Evolutionary conservation across 2,888 invertebrate species (phyloP).

Genomic region (Perizoma affinitatum): DNA sequence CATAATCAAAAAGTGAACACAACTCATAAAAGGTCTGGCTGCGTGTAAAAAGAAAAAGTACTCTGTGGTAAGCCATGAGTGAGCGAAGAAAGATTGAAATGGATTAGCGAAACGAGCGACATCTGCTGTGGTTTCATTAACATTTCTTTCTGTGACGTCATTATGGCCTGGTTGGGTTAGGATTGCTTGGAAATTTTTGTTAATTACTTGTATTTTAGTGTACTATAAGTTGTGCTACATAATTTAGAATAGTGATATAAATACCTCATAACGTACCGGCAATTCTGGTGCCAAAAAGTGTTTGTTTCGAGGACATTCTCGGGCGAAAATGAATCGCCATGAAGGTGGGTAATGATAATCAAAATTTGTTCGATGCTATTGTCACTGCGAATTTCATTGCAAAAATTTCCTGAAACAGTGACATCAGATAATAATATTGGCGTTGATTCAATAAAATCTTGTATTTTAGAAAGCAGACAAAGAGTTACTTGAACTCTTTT

Average conservation of each 20-base stretch:
- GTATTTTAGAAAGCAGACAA: constrained; percentile 33
- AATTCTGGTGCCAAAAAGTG: constrained; percentile 78
- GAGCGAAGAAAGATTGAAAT: not conserved
- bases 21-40: too few relatives aligned
- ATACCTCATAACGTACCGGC: constrained; percentile 78
- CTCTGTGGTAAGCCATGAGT: too few relatives aligned
- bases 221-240: constrained; percentile 85
- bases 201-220: constrained; percentile 86
- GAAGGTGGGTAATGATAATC: constrained; percentile 91
- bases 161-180: constrained; percentile 89
- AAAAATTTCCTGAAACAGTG: constrained; percentile 54
- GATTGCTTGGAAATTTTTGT: constrained; percentile 88
- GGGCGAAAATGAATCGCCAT: constrained; percentile 95
- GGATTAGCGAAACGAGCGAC: constrained; percentile 32
- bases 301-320: constrained; percentile 74
- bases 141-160: constrained; percentile 73
- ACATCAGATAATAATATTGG: constrained; percentile 41
- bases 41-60: too few relatives aligned
- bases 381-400: constrained; percentile 72
- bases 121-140: constrained; percentile 40
- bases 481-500: constrained; percentile 12
- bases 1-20: too few relatives aligned
- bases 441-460: constrained; percentile 38
- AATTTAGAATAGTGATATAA: constrained; percentile 81
- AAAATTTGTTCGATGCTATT: constrained; percentile 82